These are phyloP conservation scores for Platerodrilus igneus DNA, from an alignment of 2,888 invertebrate genomes.

Conservation along the genomic window DNA sequence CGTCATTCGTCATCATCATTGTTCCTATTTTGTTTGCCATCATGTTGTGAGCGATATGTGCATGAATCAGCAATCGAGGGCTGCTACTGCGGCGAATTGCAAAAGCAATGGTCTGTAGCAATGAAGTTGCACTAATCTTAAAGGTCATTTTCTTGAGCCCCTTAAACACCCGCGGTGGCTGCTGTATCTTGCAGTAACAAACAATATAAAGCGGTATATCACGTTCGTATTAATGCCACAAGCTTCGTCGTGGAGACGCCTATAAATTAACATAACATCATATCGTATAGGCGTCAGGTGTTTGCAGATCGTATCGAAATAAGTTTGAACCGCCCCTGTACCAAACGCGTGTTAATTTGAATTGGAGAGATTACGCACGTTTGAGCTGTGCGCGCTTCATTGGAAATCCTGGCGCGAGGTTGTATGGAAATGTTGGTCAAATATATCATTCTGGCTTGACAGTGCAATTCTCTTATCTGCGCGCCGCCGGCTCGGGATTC, in stretches of 20 bases:
- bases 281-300: constrained; percentile 25
- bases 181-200: too few relatives aligned
- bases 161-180: too few relatives aligned
- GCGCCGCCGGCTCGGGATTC: constrained; percentile 53
- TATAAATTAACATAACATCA: constrained; percentile 19
- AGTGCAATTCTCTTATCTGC: constrained; percentile 85
- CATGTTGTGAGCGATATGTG: constrained; percentile 25
- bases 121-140: constrained; percentile 18
- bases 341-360: constrained; percentile 56
- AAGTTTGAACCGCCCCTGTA: constrained; percentile 22
- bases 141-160: constrained; percentile 22
- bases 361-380: constrained; percentile 58
- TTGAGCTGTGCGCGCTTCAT: constrained; percentile 44
- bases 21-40: constrained; percentile 29
- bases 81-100: constrained; percentile 17
- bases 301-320: constrained; percentile 25
- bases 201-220: constrained; percentile 10
- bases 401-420: constrained; percentile 48
- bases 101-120: constrained; percentile 29
- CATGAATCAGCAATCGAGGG: constrained; percentile 29
- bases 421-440: constrained; percentile 84
- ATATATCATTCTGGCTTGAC: constrained; percentile 87
- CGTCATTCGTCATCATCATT: constrained; percentile 31
- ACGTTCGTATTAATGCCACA: constrained; percentile 16
- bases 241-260: constrained; percentile 18